Evolutionary conservation across 1,140 invertebrate species (phyloP), one percentile per base, ranked within the genome.

Genomic region (Ganaspis sp.): DNA sequence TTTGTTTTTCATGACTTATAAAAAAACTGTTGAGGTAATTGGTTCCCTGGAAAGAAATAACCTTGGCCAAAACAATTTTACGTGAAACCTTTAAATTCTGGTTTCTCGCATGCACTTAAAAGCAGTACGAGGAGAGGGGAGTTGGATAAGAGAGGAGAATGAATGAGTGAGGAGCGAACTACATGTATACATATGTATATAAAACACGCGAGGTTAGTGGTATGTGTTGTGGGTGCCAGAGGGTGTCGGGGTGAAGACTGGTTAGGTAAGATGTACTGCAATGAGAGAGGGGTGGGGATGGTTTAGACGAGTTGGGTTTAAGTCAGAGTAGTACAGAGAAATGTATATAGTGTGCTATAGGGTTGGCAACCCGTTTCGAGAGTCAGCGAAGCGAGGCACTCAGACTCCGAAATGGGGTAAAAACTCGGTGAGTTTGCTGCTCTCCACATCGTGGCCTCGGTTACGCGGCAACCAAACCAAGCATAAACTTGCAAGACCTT

Each of bases 341-440:
- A 80, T 38, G 73, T 49, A 64, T n/a, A n/a, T 38, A 29, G 34
- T 11, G 26, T 12, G 29, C 34, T 72, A 79, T 54, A 81, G 76
- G 76, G 72, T 77, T 80, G 78, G 72, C 83, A 86, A 83, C 87
- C 85, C 84, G 85, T 87, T 89, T 88, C 86, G 81, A 88, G 87
- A 89, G 86, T 84, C 87, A 88, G 86, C 87, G 79, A 81, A 88
- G 88, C 87, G 86, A 85, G 81, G 87, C 85, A 88, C 87, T 88
- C 87, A 89, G 88, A 88, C 88, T 88, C 81, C 78, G 84, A 86
- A 87, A 87, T 87, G 83, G 85, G 85, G 83, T 88, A 87, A 87
- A 89, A 89, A 89, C 83, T 88, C 87, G 80, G 85, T 86, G 84
- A 87, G 85, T 86, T 87, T 70, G 26, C 75, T 75, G 54, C 69